Evolutionary conservation across 2,113 vertebrate species (phyloP), one percentile per base, ranked within the genome.

Genomic region (Centropus bengalensis): DNA sequence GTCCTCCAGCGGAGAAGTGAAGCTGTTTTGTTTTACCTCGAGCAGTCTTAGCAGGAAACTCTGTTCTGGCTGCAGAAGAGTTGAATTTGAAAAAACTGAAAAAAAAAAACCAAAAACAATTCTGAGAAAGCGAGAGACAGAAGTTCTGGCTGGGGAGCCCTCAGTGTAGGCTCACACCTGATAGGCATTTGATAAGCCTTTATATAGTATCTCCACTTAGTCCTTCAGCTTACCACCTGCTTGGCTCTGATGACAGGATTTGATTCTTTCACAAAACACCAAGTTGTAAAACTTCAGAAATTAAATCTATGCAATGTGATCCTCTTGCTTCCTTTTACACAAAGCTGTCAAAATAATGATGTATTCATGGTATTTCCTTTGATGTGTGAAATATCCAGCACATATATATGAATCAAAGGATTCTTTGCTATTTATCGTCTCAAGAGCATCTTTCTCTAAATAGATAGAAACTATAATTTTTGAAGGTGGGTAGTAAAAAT

Each of bases 261-360:
- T 47, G 63, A 74, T 70, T 96, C 89, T 87, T 91, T 74, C 73
- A 42, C 68, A 93, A 88, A 94, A 88, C 67, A 93, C 38, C 88
- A 81, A 91, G 82, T 88, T 89, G 82, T 89, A 91, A 94, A 94
- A 89, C 75, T 83, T 71, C 63, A 85, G 79, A 89, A 95, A 96
- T 97, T 74, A 94, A 95, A 95, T 77, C 67, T 52, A 30, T n/a
- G 71, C 33, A 85, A 81, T 36, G 20, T 3, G 4, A 88, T 95
- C 59, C 64, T 74, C 79, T 89, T 80, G 89, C 75, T 47, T 95
- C 13, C 52, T 93, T 89, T 93, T 94, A 86, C 91, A 88, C 84
- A 93, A 69, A 87, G 63, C 87, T 96, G 95, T 92, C 94, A 96
- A 91, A 89, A 95, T 93, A 96, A 94, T 89, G 95, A 94, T 82